phyloP scores from a whole-genome alignment of 2,113 vertebrate species.

The Clinocottus analis region DNA sequence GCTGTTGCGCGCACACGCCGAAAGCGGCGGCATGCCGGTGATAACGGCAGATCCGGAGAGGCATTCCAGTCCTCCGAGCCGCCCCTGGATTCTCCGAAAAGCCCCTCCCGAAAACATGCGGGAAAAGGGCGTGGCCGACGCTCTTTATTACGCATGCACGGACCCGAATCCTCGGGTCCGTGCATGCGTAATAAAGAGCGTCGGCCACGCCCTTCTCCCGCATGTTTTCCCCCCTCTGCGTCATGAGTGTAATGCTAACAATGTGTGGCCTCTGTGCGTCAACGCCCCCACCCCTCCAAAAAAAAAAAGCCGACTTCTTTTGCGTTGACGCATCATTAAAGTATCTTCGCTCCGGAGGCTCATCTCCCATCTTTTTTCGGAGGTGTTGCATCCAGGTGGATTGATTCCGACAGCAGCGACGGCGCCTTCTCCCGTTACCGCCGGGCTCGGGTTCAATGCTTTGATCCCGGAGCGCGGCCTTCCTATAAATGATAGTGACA shows the following conservation, averaged over 20 bases:
- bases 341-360: not conserved
- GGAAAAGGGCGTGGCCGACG: too few species aligned
- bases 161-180: slow-evolving; percentile 34
- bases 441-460: slow-evolving; percentile 63
- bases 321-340: not conserved
- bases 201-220: slow-evolving; percentile 45
- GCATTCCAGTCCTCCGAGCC: slow-evolving; percentile 44
- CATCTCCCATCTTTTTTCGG: not conserved
- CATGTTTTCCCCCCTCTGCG: slow-evolving; percentile 36
- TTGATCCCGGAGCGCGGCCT: slow-evolving; percentile 50
- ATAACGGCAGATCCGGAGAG: slow-evolving; percentile 24
- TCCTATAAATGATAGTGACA: slow-evolving; percentile 66
- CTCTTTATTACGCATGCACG: too few species aligned
- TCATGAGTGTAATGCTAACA: slow-evolving; percentile 53
- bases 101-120: too few species aligned
- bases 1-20: slow-evolving; percentile 53
- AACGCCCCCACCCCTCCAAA: not conserved
- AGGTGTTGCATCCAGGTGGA: slow-evolving; percentile 44
- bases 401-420: slow-evolving; percentile 30
- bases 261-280: slow-evolving; percentile 52
- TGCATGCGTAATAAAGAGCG: slow-evolving; percentile 41
- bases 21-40: slow-evolving; percentile 38
- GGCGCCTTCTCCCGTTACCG: slow-evolving; percentile 64
- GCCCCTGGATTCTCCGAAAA: slow-evolving; percentile 43
- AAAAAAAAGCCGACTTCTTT: slow-evolving; percentile 2